A percentile compares a stretch with the other conserved stretches of the same genome.
phyloP scores from a whole-genome alignment of 1,140 invertebrate species.

The Drosophila mayri region DNA sequence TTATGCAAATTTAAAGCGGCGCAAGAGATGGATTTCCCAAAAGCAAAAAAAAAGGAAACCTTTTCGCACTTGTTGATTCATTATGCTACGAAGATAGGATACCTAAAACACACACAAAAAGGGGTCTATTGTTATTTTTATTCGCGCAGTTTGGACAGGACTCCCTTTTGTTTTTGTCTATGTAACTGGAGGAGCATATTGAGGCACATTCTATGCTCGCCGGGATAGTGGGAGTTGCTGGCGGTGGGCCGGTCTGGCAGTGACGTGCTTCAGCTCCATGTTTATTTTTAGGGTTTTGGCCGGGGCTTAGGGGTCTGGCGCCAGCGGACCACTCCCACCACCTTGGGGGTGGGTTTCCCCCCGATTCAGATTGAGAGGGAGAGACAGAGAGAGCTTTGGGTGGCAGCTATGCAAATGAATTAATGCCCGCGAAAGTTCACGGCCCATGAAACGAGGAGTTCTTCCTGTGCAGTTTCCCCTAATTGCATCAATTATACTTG shows the following conservation, averaged over 20 bases:
- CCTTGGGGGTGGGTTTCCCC: slow-evolving; percentile 5
- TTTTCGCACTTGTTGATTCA: slow-evolving; percentile 69
- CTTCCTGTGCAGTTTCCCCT: slow-evolving; percentile 27
- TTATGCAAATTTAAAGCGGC: slow-evolving; percentile 30
- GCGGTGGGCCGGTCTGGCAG: slow-evolving; percentile 10
- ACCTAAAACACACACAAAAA: background rate
- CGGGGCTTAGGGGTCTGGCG: slow-evolving; percentile 44
- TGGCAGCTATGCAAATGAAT: slow-evolving; percentile 53
- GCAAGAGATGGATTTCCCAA: slow-evolving; percentile 23
- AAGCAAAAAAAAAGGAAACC: slow-evolving; percentile 2
- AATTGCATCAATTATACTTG: slow-evolving; percentile 42
- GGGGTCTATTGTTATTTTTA: slow-evolving; percentile 39
- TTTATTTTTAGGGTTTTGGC: slow-evolving; percentile 69
- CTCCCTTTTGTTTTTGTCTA: slow-evolving; percentile 15
- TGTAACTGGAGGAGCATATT: slow-evolving; percentile 57
- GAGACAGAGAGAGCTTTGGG: slow-evolving; percentile 27
- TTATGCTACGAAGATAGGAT: slow-evolving; percentile 17
- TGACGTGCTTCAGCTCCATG: slow-evolving; percentile 48
- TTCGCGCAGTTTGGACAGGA: slow-evolving; percentile 9
- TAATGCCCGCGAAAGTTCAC: slow-evolving; percentile 37
- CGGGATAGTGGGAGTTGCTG: slow-evolving; percentile 7
- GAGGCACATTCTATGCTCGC: slow-evolving; percentile 52
- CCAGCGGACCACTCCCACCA: slow-evolving; percentile 33
- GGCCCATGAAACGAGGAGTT: background rate
- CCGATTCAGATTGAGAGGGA: background rate